phyloP scores from a whole-genome alignment of 2,113 vertebrate genomes.

The Callorhinus ursinus region DNA sequence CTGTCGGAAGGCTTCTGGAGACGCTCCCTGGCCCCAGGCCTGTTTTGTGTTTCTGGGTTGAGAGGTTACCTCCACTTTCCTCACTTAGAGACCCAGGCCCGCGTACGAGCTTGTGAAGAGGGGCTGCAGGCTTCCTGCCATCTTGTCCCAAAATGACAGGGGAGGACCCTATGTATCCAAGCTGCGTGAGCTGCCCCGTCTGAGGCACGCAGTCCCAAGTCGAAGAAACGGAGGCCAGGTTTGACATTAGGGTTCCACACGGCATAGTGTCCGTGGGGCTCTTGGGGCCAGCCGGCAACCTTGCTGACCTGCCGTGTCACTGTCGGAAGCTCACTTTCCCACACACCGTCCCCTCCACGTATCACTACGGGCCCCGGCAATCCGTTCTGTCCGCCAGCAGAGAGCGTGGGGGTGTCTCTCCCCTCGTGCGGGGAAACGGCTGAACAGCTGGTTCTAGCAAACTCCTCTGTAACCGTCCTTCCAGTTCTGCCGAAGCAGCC shows the following conservation, averaged over 20 bases:
- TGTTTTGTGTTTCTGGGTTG: background rate
- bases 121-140: background rate
- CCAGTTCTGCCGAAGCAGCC: constrained; percentile 4
- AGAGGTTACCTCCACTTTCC: background rate
- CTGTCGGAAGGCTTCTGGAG: background rate
- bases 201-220: background rate
- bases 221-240: background rate
- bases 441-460: background rate
- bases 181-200: background rate
- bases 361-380: background rate
- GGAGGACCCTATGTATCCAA: background rate
- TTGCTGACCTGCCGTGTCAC: background rate
- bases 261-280: background rate
- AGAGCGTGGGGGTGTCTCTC: background rate
- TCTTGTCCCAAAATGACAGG: background rate
- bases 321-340: background rate
- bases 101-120: background rate
- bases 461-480: constrained; percentile 2
- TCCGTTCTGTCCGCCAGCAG: background rate
- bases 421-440: background rate
- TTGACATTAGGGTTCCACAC: background rate
- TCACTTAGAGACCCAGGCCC: background rate
- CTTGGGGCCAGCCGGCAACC: background rate
- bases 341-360: background rate
- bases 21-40: background rate